phyloP scores from a whole-genome alignment of 2,888 invertebrate species.

The Cabera pusaria region DNA sequence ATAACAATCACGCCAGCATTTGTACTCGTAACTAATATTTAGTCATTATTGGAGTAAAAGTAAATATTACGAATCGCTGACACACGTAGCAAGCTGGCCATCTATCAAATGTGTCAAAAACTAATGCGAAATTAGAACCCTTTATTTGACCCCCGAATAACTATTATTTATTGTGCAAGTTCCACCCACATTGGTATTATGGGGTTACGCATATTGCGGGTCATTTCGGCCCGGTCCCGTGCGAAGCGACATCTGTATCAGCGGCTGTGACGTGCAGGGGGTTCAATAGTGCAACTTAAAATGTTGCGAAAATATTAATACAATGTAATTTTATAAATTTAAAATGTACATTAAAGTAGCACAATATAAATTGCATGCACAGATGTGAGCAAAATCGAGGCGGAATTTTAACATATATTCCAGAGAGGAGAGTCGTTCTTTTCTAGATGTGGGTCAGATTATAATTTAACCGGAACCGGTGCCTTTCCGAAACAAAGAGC shows the following conservation, averaged over 20 bases:
- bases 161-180: slow-evolving; percentile 42
- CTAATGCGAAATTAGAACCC: slow-evolving; percentile 52
- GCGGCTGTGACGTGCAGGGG: slow-evolving; percentile 9
- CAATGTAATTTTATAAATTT: slow-evolving; percentile 15
- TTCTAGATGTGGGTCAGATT: slow-evolving; percentile 24
- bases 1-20: too few species aligned
- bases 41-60: too few species aligned
- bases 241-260: slow-evolving; percentile 30
- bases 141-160: slow-evolving; percentile 50
- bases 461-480: slow-evolving; percentile 20
- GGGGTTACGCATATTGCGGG: slow-evolving; percentile 49
- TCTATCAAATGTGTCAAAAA: slow-evolving; percentile 42
- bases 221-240: slow-evolving; percentile 30
- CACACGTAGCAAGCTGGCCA: too few species aligned
- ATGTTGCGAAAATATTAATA: slow-evolving; percentile 14
- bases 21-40: too few species aligned
- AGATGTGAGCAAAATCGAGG: slow-evolving; percentile 3
- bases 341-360: slow-evolving; percentile 25
- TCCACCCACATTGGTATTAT: slow-evolving; percentile 43
- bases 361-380: slow-evolving; percentile 2
- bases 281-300: slow-evolving; percentile 28
- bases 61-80: too few species aligned
- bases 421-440: slow-evolving; percentile 4
- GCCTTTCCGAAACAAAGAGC: slow-evolving; percentile 19
- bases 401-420: not conserved